Base-by-base conservation (phyloP, 2,888 invertebrate species). In the Eilema depressum region DNA sequence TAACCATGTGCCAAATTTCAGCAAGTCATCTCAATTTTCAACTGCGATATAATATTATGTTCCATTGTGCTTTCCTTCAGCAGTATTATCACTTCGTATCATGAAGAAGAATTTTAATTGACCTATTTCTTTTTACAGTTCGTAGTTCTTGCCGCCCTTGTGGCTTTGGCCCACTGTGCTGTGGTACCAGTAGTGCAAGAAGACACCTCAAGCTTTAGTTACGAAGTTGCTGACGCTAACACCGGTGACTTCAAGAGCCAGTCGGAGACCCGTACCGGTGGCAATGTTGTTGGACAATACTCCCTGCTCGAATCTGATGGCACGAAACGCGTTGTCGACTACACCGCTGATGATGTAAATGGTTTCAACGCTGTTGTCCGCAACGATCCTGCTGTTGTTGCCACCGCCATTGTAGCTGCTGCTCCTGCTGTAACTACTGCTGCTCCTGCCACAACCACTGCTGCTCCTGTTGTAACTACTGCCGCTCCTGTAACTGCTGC, bases 181-280 rank as follows among this genome's bases (percentile, higher is more conserved):
- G 96, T 95, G 79, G 93, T 95, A 86, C 96, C 96, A 81, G 92
- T 96, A 79, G 96, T 92, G 84, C 94, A 92, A 87, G 95, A 93
- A 88, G 96, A 95, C 89, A 92, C 91, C 87, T 87, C 96, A 76
- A 95, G 95, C 88, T 96, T 95, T 88, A 91, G 95, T 1, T 96
- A 96, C 88, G 95, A 96, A 77, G 95, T 96, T 37, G 95, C 96
- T 57, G 96, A 96, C 86, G 93, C 95, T 79, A 86, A 93, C 88
- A 96, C 96, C 71, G 96, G 96, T 14, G 96, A 96, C 91, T 94
- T 85, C 88, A 96, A 96, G 88, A 96, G 94, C 89, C 96, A 96
- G 85, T 90, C 91, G 20, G 96, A 96, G 90, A 93, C 93, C 69
- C 94, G 96, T 80, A 89, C 90, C 63, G 96, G 96, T 41, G 96